These are phyloP conservation scores for Ceriagrion tenellum DNA, from an alignment of 2,888 invertebrate genomes.

Conservation along the genomic window DNA sequence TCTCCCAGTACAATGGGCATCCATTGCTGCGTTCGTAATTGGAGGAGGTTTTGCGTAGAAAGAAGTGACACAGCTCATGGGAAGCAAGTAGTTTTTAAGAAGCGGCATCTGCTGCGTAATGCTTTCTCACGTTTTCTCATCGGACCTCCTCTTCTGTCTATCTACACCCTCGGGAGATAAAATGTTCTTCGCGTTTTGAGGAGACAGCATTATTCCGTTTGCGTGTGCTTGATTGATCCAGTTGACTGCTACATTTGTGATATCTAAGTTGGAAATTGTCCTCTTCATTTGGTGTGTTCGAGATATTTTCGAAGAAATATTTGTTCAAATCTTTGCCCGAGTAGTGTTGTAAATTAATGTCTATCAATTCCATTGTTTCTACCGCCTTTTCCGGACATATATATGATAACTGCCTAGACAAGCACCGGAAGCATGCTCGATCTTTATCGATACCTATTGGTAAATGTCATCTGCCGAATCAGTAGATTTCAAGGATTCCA, in stretches of 20 bases:
- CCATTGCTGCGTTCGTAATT: conserved; percentile 9
- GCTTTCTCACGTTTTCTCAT: background rate
- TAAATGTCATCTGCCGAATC: no score
- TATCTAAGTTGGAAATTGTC: no score
- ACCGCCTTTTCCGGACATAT: no score
- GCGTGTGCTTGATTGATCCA: background rate
- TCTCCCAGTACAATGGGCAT: background rate
- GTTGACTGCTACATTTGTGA: background rate
- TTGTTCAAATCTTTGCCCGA: no score
- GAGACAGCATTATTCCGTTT: background rate
- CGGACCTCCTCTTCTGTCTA: background rate
- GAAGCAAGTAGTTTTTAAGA: background rate
- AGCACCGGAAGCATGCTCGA: no score
- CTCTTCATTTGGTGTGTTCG: no score
- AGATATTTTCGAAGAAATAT: no score
- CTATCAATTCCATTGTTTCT: no score
- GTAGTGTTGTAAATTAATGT: no score
- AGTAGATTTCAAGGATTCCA: no score
- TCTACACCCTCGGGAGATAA: background rate
- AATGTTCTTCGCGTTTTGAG: background rate
- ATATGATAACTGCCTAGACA: no score
- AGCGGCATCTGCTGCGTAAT: conserved; percentile 50
- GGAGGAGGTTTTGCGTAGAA: conserved; percentile 10
- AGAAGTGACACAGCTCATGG: background rate
- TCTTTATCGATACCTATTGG: no score